A percentile compares a stretch with the other conserved stretches of the same genome.
Conservation (phyloP, 2,797 vertebrate genomes). For the Pipistrellus kuhlii region DNA sequence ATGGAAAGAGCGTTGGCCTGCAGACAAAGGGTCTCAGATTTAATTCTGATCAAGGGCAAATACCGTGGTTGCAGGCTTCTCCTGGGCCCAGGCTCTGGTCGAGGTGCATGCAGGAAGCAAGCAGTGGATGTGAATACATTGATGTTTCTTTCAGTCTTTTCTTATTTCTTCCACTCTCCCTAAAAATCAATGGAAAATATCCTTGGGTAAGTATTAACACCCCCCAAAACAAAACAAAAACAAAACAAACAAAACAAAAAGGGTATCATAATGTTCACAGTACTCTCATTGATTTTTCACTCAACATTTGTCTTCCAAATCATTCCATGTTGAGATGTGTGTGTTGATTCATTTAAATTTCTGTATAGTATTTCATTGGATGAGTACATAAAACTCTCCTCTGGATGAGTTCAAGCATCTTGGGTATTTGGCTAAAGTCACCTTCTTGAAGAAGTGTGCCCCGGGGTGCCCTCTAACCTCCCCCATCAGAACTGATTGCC, state of each 20-base stretch:
- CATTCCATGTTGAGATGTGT: background rate
- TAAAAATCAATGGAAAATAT: no score
- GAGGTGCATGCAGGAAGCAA: no score
- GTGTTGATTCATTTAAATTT: constrained; percentile 44
- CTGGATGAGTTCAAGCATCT: background rate
- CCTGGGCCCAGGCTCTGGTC: no score
- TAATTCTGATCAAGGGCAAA: no score
- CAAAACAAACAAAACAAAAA: background rate
- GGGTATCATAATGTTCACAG: background rate
- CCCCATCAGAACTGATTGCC: background rate
- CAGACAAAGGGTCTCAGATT: no score
- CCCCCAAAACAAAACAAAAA: no score
- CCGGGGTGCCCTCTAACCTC: background rate
- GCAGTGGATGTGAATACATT: no score
- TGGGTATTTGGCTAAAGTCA: background rate
- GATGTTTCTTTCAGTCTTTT: no score
- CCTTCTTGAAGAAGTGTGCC: background rate
- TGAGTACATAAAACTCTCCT: background rate
- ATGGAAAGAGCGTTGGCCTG: no score
- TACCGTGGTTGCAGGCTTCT: no score
- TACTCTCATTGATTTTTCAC: background rate
- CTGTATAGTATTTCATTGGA: background rate
- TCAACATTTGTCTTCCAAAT: background rate
- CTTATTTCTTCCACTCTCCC: no score
- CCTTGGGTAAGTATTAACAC: no score